A percentile compares a stretch with the other conserved stretches of the same genome.
Conservation (phyloP, 2,113 vertebrate species). For the Lophotis ruficrista region DNA sequence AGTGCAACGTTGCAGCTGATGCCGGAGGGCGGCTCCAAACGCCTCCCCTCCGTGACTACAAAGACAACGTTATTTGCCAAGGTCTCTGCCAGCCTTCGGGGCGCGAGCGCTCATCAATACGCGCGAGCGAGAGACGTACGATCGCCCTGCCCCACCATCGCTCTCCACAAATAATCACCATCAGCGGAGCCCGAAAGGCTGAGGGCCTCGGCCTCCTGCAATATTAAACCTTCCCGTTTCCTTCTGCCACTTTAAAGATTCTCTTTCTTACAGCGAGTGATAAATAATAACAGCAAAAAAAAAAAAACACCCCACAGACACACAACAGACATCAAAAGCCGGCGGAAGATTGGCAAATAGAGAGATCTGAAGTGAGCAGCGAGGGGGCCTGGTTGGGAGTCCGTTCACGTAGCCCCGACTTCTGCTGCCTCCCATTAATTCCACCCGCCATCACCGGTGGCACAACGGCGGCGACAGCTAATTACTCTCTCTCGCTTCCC, state of each 20-base stretch:
- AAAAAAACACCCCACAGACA: conserved; percentile 48
- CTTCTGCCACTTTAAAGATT: conserved; percentile 66
- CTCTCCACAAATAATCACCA: conserved; percentile 17
- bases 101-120: not conserved
- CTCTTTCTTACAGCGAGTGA: conserved; percentile 59
- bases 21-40: not conserved
- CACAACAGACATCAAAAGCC: conserved; percentile 67
- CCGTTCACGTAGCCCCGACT: conserved; percentile 58
- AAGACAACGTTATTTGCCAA: not conserved
- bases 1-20: not conserved
- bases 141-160: not conserved
- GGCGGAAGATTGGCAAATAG: conserved; percentile 49
- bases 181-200: not conserved
- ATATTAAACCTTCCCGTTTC: conserved; percentile 60
- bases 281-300: conserved; percentile 63
- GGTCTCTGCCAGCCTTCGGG: not conserved
- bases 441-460: conserved; percentile 24
- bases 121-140: not conserved
- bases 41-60: not conserved
- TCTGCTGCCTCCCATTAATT: conserved; percentile 66
- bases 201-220: conserved; percentile 37
- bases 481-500: conserved; percentile 38
- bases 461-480: conserved; percentile 38
- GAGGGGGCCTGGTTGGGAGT: conserved; percentile 56
- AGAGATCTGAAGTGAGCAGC: conserved; percentile 58